Evolutionary conservation across 2,113 vertebrate species (phyloP), one percentile per base, ranked within the genome.

Genomic region (Tapirus terrestris): DNA sequence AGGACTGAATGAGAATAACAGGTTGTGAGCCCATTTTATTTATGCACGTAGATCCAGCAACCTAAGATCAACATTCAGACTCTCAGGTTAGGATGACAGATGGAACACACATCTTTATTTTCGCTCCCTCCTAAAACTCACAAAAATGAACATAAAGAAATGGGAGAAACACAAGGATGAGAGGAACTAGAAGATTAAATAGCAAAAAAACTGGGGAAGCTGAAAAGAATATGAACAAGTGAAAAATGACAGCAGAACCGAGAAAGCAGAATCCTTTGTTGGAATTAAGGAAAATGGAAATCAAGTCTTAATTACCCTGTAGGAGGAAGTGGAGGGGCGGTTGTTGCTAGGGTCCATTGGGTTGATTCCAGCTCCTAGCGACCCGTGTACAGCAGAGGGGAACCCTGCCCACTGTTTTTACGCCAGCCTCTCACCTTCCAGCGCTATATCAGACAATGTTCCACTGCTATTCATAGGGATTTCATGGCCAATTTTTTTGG

Each of bases 281-380:
- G 11, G 31, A 48, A 61, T 33, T n/a, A 20, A n/a, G 39, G 56
- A n/a, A 18, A 16, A 17, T 31, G 12, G 53, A n/a, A 18, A 61
- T 7, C 56, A n/a, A 48, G 14, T 4, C 27, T 6, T 7, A n/a
- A 11, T 60, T n/a, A 33, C 36, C 2, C 53, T 0, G 8, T 36
- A 23, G 18, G 86, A 16, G 56, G 56, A 43, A 25, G 20, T 6
- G 21, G 39, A 20, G 20, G 21, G 31, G 70, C 12, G 4, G 13
- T 53, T 53, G 51, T 16, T 17, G 51, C 10, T 12, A 48, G 51
- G 13, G 51, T 14, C 51, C 51, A 53, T 53, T 14, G 13, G 16
- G 51, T 53, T 53, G 51, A 53, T 53, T 53, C 51, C 14, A 4
- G 14, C 51, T 53, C 51, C 51, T 53, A 14, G 13, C 51, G 2